phyloP scores from a whole-genome alignment of 2,113 vertebrate genomes.

The Morphnarchus princeps region DNA sequence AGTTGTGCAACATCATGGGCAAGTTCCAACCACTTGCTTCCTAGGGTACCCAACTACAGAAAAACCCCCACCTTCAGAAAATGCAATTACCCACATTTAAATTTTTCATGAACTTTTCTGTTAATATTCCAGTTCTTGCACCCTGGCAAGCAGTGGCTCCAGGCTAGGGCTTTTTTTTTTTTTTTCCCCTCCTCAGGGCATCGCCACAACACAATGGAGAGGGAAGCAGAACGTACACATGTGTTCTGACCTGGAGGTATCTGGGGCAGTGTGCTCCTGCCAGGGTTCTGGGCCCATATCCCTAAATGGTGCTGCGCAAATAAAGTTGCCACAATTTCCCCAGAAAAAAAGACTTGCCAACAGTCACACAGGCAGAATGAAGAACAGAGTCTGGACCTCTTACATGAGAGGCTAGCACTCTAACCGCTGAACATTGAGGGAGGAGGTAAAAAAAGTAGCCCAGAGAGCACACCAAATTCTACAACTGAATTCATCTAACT shows the following conservation, averaged over 20 bases:
- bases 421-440: accelerated
- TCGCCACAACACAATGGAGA: accelerated
- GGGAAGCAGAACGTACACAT: accelerated
- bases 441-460: background rate
- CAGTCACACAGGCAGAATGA: background rate
- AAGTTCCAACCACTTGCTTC: background rate
- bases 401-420: background rate
- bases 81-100: background rate
- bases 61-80: background rate
- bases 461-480: background rate
- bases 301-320: accelerated
- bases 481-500: background rate
- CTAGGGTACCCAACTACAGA: background rate
- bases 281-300: background rate
- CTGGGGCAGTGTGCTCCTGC: background rate
- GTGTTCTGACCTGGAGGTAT: background rate
- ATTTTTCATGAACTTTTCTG: background rate
- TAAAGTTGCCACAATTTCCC: background rate
- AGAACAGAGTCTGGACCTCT: background rate
- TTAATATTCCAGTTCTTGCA: background rate
- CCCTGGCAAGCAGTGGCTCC: background rate
- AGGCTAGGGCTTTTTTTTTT: no score
- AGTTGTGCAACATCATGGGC: background rate
- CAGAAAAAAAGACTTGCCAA: background rate
- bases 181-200: background rate